A percentile compares a stretch with the other conserved stretches of the same genome.
Conservation (phyloP, 2,888 invertebrate genomes). For the Chaetogeoica ovagalla region DNA sequence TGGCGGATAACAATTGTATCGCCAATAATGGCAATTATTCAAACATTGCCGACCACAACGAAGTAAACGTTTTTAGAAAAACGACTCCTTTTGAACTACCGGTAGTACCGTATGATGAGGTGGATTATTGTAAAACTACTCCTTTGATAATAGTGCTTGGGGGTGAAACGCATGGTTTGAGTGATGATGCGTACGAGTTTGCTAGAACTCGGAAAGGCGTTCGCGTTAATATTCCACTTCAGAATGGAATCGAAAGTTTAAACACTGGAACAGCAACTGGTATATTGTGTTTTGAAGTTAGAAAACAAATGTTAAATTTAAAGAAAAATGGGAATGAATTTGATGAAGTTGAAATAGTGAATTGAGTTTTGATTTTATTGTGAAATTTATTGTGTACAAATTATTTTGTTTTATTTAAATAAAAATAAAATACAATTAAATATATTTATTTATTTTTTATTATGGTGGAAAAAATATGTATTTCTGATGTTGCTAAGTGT, state of each 20-base stretch:
- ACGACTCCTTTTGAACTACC: constrained; percentile 61
- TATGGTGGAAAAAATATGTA: no score
- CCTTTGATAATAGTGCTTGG: constrained; percentile 76
- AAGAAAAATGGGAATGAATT: neutral
- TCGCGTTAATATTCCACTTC: constrained; percentile 78
- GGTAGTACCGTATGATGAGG: constrained; percentile 67
- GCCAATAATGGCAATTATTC: neutral
- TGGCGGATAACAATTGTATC: constrained; percentile 54
- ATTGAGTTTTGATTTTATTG: neutral
- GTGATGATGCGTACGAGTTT: constrained; percentile 69
- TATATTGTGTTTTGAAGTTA: constrained; percentile 82
- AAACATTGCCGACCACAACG: constrained; percentile 3
- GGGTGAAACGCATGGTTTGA: constrained; percentile 88
- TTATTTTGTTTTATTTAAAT: neutral
- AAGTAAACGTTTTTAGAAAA: constrained; percentile 41
- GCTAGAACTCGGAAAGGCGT: constrained; percentile 66
- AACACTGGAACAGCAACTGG: constrained; percentile 83
- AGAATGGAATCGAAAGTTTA: constrained; percentile 77
- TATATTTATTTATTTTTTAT: neutral
- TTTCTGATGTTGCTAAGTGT: no score
- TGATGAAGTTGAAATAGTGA: constrained; percentile 8
- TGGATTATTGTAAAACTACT: constrained; percentile 64
- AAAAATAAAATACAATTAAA: neutral
- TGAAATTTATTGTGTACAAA: neutral
- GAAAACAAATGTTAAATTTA: constrained; percentile 63